These are phyloP conservation scores for Pteruthius melanotis DNA, from an alignment of 2,113 vertebrate genomes.

Conservation along the genomic window DNA sequence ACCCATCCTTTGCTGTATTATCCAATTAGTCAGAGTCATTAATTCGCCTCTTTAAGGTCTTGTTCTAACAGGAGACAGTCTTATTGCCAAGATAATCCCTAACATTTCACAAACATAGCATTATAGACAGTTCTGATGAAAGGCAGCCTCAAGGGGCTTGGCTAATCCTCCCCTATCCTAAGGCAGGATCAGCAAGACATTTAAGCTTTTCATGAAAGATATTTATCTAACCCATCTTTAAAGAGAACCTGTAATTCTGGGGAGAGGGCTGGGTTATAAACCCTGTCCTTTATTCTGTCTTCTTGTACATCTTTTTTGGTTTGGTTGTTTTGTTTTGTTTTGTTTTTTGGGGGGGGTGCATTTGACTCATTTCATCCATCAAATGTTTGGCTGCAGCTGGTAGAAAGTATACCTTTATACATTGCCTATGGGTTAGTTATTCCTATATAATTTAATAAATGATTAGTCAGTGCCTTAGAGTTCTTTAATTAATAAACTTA, in stretches of 20 bases:
- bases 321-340: too few relatives aligned
- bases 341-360: background rate
- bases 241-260: background rate
- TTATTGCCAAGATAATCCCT: constrained; percentile 47
- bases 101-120: constrained; percentile 37
- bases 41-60: constrained; percentile 42
- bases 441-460: background rate
- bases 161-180: constrained; percentile 36
- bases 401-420: background rate
- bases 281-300: background rate
- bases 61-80: constrained; percentile 41
- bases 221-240: constrained; percentile 42
- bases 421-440: background rate
- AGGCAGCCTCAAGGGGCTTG: constrained; percentile 2
- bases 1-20: background rate
- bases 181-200: constrained; percentile 37
- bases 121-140: constrained; percentile 52
- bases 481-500: background rate
- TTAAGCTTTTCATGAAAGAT: constrained; percentile 43
- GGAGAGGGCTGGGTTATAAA: background rate
- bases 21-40: constrained; percentile 41
- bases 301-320: background rate
- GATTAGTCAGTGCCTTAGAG: background rate
- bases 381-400: background rate
- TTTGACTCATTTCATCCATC: background rate